Evolutionary conservation across 2,888 invertebrate genomes (phyloP).

Genomic region (Sarcophaga caerulescens): DNA sequence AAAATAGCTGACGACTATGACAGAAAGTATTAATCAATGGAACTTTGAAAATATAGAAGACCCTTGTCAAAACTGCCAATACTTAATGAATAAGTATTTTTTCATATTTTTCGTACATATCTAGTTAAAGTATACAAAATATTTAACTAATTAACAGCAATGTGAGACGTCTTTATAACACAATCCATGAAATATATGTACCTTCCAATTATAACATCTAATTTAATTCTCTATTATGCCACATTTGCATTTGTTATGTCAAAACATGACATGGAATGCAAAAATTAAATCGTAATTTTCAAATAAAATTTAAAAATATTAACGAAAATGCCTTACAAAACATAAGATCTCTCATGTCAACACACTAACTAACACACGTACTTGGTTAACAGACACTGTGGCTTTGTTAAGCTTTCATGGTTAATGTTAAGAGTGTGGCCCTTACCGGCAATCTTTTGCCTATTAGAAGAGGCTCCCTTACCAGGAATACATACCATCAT

Average conservation of each 20-base stretch:
- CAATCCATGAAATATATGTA: too few species aligned
- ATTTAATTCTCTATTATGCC: neutral
- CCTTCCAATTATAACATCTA: too few species aligned
- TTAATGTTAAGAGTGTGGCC: conserved; percentile 14
- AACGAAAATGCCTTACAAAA: conserved; percentile 42
- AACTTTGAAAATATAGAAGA: too few species aligned
- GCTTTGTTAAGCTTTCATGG: conserved; percentile 52
- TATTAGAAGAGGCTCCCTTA: neutral
- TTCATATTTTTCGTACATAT: too few species aligned
- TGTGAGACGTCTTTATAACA: too few species aligned
- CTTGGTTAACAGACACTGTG: conserved; percentile 4
- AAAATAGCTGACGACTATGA: too few species aligned
- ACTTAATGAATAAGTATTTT: too few species aligned
- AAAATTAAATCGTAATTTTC: neutral
- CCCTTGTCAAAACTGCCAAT: too few species aligned
- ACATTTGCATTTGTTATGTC: neutral
- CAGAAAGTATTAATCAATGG: too few species aligned
- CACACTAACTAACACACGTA: neutral
- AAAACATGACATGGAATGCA: neutral
- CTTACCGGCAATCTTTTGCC: neutral
- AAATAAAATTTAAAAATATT: conserved; percentile 35
- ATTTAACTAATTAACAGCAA: too few species aligned
- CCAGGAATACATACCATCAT: neutral
- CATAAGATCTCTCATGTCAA: neutral
- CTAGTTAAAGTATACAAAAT: too few species aligned